Conservation (phyloP, 2,888 invertebrate species). For the Pristionchus fissidentatus region DNA sequence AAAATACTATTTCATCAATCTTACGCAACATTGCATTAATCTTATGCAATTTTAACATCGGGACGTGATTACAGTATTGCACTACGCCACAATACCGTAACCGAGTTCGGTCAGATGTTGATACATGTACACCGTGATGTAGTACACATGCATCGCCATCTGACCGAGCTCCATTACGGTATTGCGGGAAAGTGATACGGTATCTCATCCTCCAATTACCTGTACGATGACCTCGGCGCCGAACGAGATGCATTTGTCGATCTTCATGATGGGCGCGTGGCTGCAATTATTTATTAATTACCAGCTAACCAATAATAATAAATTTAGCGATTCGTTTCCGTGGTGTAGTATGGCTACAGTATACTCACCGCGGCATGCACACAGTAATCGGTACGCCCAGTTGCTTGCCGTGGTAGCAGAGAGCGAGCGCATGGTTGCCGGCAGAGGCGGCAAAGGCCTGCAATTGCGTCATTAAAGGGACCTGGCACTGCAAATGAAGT, state of each 20-base stretch:
- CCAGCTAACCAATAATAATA: no score
- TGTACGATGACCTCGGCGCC: conserved; percentile 88
- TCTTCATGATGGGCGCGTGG: conserved; percentile 94
- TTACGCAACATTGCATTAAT: not conserved
- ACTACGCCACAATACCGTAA: no score
- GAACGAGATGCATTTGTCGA: conserved; percentile 87
- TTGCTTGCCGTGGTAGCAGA: conserved; percentile 85
- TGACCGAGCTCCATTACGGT: no score
- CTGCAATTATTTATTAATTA: conserved; percentile 79
- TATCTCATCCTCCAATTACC: conserved; percentile 81
- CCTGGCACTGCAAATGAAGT: no score
- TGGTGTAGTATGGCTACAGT: not conserved
- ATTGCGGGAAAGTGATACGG: no score
- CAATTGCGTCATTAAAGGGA: not conserved
- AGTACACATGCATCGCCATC: not conserved
- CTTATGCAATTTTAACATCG: no score
- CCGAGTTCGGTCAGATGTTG: no score
- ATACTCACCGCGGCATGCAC: conserved; percentile 82
- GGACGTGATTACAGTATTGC: no score
- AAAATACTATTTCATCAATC: conserved; percentile 8
- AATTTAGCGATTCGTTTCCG: no score
- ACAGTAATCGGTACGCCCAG: conserved; percentile 85
- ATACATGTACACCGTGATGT: not conserved
- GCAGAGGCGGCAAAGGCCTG: conserved; percentile 90
- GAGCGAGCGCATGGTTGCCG: conserved; percentile 91